These are phyloP conservation scores for Heliconius cydno DNA, from an alignment of 2,888 invertebrate species.

Conservation along the genomic window DNA sequence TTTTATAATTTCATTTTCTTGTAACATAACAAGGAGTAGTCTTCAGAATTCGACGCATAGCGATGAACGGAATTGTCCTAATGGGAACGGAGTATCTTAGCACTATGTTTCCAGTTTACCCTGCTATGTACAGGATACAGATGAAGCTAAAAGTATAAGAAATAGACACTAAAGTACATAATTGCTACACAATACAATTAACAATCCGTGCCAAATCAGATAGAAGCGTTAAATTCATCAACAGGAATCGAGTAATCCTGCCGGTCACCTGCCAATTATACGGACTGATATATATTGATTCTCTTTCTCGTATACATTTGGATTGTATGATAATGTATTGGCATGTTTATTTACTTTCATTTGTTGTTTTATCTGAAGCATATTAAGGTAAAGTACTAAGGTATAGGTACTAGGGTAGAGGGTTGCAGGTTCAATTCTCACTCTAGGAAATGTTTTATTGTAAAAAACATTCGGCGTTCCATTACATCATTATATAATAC, in stretches of 20 bases:
- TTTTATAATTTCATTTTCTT: too few relatives aligned
- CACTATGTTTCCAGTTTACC: background rate
- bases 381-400: too few relatives aligned
- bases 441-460: background rate
- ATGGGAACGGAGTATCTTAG: background rate
- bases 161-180: background rate
- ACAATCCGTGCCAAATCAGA: background rate
- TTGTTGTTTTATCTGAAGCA: background rate
- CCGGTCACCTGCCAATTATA: slow-evolving; percentile 29
- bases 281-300: slow-evolving; percentile 18
- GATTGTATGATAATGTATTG: background rate
- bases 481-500: too few relatives aligned
- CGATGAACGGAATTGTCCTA: background rate
- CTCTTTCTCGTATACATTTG: slow-evolving; percentile 1
- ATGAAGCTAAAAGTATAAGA: background rate
- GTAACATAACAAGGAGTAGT: background rate
- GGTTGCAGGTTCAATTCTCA: background rate
- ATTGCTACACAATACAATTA: background rate
- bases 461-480: background rate
- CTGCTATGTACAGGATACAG: background rate
- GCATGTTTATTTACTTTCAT: background rate
- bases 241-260: slow-evolving; percentile 19
- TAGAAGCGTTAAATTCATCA: slow-evolving; percentile 24
- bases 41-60: background rate
- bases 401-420: background rate